Evolutionary conservation across 23 tunicate genomes (phyloP).

Genomic region (Oikopleura vanhoeffeni): DNA sequence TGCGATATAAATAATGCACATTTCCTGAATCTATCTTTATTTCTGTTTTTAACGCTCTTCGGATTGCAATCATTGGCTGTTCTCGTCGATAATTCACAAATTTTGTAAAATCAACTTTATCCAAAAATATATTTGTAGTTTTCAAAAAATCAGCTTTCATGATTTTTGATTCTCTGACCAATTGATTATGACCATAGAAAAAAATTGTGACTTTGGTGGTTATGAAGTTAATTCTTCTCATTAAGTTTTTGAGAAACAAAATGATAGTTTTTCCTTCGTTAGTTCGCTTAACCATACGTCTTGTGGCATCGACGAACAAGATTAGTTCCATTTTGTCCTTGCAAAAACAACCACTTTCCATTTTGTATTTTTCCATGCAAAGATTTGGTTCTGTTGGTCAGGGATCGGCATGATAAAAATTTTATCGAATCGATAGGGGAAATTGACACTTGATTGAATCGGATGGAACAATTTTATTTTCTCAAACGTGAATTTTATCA

Average conservation of each 20-base stretch:
- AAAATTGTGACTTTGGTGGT: neutral
- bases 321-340: neutral
- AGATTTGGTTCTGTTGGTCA: too few species aligned
- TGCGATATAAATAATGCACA: too few species aligned
- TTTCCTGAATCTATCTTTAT: too few species aligned
- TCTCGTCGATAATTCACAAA: neutral
- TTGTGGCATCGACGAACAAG: neutral
- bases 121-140: neutral
- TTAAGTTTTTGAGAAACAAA: neutral
- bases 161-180: too few species aligned
- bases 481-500: too few species aligned
- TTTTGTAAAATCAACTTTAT: neutral
- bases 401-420: too few species aligned
- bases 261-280: neutral
- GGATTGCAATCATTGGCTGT: slow-evolving; percentile 2
- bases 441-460: too few species aligned
- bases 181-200: neutral
- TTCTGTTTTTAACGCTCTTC: too few species aligned
- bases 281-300: neutral
- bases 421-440: too few species aligned
- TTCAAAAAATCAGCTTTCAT: neutral
- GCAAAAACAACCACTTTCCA: neutral
- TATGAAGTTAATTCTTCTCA: neutral
- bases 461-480: too few species aligned
- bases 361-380: neutral